A percentile compares a stretch with the other conserved stretches of the same genome.
Evolutionary conservation across 2,113 vertebrate species (phyloP).

Genomic region (Epinephelus cyanopodus): DNA sequence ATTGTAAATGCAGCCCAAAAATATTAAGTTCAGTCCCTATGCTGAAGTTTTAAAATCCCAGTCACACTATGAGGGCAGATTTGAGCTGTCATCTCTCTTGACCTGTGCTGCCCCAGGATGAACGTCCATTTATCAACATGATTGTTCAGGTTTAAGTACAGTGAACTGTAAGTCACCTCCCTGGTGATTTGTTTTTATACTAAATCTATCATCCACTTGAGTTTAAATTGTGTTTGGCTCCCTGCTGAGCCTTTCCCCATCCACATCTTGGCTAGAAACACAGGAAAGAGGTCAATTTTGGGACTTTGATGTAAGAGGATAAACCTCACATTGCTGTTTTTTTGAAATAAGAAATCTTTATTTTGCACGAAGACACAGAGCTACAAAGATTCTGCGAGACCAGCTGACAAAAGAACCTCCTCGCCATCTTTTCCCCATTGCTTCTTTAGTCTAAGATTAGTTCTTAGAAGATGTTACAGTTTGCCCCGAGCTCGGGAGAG

Average conservation of each 20-base stretch:
- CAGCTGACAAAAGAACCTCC: constrained; percentile 4
- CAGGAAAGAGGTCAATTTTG: not conserved
- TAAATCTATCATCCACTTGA: constrained; percentile 25
- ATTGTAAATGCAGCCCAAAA: not conserved
- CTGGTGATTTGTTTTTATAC: constrained; percentile 26
- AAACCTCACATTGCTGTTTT: constrained; percentile 1
- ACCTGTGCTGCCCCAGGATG: constrained; percentile 6
- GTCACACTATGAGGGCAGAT: not conserved
- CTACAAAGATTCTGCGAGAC: constrained; percentile 3
- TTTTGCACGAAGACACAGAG: not conserved
- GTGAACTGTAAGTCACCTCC: constrained; percentile 32
- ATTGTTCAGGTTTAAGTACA: constrained; percentile 23
- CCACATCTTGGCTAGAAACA: not conserved
- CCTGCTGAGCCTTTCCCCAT: not conserved
- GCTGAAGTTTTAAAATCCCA: constrained; percentile 5
- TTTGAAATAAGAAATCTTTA: not conserved
- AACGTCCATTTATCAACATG: constrained; percentile 37
- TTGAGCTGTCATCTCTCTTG: constrained; percentile 29
- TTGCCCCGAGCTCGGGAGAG: constrained; percentile 24
- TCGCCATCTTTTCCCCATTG: constrained; percentile 19
- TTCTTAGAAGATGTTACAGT: constrained; percentile 35
- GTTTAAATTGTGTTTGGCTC: not conserved
- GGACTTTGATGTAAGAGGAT: not conserved
- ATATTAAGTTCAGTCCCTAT: not conserved
- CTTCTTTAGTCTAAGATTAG: constrained; percentile 41